A percentile compares a stretch with the other conserved stretches of the same genome.
Evolutionary conservation across 1,140 invertebrate genomes (phyloP).

Genomic region (Forficula auricularia): DNA sequence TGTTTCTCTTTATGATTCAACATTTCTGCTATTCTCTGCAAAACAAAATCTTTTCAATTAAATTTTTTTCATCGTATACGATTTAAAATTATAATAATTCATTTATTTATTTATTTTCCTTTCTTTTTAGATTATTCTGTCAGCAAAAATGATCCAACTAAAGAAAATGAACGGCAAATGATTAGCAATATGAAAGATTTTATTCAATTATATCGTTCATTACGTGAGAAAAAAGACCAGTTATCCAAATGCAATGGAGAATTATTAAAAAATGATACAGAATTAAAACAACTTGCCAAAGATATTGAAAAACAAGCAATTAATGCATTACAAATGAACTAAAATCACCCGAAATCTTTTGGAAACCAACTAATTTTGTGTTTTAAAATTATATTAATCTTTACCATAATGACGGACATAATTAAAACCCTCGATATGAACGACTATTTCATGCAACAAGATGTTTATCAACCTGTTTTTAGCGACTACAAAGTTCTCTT

Average conservation of each 20-base stretch:
- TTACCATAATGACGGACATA: too few relatives aligned
- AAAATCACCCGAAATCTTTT: conserved; percentile 1
- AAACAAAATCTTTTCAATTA: too few relatives aligned
- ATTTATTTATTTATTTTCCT: too few relatives aligned
- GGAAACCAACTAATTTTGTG: conserved; percentile 6
- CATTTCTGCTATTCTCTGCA: too few relatives aligned
- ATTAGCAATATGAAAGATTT: conserved; percentile 7
- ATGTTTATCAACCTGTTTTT: conserved; percentile 1
- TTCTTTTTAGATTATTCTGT: too few relatives aligned
- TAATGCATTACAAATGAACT: conserved; percentile 18
- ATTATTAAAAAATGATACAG: conserved; percentile 16
- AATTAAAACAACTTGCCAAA: conserved; percentile 21
- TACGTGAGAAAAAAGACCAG: conserved; percentile 18
- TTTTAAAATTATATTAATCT: conserved; percentile 8
- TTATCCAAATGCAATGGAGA: conserved; percentile 15
- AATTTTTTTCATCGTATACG: too few relatives aligned
- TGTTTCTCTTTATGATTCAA: too few relatives aligned
- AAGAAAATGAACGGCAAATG: conserved; percentile 18
- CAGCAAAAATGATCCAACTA: conserved; percentile 16
- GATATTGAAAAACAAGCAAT: conserved; percentile 24
- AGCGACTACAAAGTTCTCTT: conserved; percentile 4
- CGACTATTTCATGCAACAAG: not conserved
- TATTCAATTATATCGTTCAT: conserved; percentile 19
- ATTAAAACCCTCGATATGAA: not conserved
- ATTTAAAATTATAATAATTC: too few relatives aligned